Evolutionary conservation across 2,888 invertebrate species (phyloP).

Genomic region (Cremastinae sp.): DNA sequence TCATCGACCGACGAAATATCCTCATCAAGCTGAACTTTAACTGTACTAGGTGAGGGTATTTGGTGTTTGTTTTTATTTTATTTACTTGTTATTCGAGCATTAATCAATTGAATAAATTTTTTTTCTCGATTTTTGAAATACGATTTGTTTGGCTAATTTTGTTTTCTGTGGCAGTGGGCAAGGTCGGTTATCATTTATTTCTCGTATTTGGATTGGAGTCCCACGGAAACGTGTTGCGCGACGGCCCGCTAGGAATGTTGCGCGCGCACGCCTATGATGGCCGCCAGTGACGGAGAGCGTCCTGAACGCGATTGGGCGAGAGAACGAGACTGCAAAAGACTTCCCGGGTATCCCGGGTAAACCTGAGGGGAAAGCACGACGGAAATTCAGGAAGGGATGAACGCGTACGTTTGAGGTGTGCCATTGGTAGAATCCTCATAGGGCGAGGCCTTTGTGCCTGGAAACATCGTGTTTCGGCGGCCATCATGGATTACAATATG

Average conservation of each 20-base stretch:
- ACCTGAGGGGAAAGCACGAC: slow-evolving; percentile 63
- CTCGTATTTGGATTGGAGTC: slow-evolving; percentile 5
- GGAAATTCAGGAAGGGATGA: slow-evolving; percentile 72
- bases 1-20: slow-evolving; percentile 53
- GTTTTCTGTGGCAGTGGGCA: too few relatives aligned
- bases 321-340: slow-evolving; percentile 25
- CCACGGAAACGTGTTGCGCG: slow-evolving; percentile 24
- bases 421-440: slow-evolving; percentile 74
- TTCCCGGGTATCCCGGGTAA: slow-evolving; percentile 54
- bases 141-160: too few relatives aligned
- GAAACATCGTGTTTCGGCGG: slow-evolving; percentile 70
- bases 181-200: not conserved
- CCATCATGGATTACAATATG: slow-evolving; percentile 78
- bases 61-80: too few relatives aligned
- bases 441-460: slow-evolving; percentile 69
- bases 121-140: too few relatives aligned
- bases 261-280: slow-evolving; percentile 77
- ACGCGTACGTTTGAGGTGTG: slow-evolving; percentile 67
- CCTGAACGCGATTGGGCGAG: slow-evolving; percentile 59
- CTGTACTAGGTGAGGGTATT: slow-evolving; percentile 22
- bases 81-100: too few relatives aligned
- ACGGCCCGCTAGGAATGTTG: slow-evolving; percentile 58
- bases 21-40: slow-evolving; percentile 46
- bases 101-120: too few relatives aligned
- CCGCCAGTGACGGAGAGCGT: slow-evolving; percentile 71